phyloP scores from a whole-genome alignment of 2,797 vertebrate species.

The Bradypus variegatus region DNA sequence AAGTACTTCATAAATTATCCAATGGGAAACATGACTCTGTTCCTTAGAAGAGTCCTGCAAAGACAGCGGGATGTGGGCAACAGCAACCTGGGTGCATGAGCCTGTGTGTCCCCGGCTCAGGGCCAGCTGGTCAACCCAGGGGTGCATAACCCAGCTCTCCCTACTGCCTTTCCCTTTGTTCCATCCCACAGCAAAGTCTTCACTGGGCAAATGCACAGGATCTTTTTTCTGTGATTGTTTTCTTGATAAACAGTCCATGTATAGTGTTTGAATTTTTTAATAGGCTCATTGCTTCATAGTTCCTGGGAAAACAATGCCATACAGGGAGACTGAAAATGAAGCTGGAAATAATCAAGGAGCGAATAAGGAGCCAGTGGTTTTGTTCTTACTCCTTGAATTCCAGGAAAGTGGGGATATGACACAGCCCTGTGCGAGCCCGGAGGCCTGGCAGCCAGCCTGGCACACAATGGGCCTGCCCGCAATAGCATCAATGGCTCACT shows the following conservation, averaged over 20 bases:
- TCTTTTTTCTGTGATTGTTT: slow-evolving; percentile 56
- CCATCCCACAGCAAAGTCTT: not conserved
- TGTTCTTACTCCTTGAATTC: slow-evolving; percentile 57
- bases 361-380: slow-evolving; percentile 40
- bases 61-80: not conserved
- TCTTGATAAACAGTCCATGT: slow-evolving; percentile 51
- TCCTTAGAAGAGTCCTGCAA: not conserved
- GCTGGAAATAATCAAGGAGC: slow-evolving; percentile 40
- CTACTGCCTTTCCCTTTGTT: not conserved
- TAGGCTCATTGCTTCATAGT: slow-evolving; percentile 48
- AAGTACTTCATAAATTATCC: slow-evolving; percentile 11
- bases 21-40: not conserved
- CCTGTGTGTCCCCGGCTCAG: too few relatives aligned
- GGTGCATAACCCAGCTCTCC: not conserved
- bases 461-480: not conserved
- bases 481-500: not conserved
- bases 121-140: not conserved
- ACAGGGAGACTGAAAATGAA: slow-evolving; percentile 16
- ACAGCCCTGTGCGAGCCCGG: not conserved
- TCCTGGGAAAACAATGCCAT: slow-evolving; percentile 46
- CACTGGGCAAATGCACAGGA: slow-evolving; percentile 26
- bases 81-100: not conserved
- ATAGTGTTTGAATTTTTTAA: slow-evolving; percentile 14
- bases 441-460: not conserved
- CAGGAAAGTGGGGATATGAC: slow-evolving; percentile 41